Conservation (phyloP, 2,113 vertebrate genomes). For the Ammospiza nelsoni region DNA sequence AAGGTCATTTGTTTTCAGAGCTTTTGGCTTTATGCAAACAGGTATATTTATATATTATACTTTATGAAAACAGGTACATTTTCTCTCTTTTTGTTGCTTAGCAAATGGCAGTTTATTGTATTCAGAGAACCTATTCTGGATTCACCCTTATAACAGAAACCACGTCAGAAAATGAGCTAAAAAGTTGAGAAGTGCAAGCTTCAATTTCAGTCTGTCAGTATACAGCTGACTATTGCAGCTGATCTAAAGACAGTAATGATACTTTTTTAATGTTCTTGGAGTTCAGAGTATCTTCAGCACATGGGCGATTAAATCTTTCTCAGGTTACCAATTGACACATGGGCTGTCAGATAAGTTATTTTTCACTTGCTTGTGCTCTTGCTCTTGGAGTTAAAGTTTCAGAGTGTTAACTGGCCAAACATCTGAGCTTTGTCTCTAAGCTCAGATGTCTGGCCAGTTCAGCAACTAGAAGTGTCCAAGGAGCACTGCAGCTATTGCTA, state of each 20-base stretch:
- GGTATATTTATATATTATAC: background rate
- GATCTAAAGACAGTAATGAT: background rate
- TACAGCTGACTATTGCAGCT: background rate
- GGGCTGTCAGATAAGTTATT: background rate
- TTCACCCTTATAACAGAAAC: background rate
- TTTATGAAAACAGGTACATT: background rate
- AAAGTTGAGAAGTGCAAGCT: background rate
- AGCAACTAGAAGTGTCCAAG: background rate
- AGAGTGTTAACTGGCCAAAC: background rate
- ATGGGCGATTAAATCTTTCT: conserved; percentile 12
- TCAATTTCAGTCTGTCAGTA: background rate
- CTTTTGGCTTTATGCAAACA: background rate
- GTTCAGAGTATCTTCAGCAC: background rate
- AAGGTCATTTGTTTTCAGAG: background rate
- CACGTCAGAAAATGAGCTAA: background rate
- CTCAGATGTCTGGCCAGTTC: background rate
- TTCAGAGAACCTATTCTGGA: background rate
- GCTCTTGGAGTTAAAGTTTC: background rate
- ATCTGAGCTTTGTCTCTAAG: background rate
- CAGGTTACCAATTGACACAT: background rate
- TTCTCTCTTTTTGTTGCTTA: background rate
- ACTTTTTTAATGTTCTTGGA: background rate
- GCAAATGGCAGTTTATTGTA: background rate
- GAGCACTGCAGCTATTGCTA: background rate
- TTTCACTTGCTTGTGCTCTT: background rate